These are phyloP conservation scores for Phoeniculus purpureus DNA, from an alignment of 2,797 vertebrate species.

Conservation along the genomic window DNA sequence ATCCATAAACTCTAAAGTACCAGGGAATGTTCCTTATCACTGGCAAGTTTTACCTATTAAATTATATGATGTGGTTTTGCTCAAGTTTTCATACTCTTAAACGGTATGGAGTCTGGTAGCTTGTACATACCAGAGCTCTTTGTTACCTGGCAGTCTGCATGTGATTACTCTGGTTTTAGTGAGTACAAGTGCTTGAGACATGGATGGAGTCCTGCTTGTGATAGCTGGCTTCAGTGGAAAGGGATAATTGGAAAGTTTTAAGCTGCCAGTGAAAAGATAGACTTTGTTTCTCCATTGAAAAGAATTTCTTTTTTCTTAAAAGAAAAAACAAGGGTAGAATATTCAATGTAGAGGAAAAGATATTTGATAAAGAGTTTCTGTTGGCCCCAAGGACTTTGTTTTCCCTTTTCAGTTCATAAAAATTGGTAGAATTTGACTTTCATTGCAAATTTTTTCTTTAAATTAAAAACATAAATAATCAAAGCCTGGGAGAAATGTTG, in stretches of 20 bases:
- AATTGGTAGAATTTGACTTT: neutral
- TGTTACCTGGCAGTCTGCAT: neutral
- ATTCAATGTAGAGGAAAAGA: neutral
- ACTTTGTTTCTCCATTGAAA: neutral
- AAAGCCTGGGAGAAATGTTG: neutral
- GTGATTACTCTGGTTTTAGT: neutral
- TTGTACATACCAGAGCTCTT: neutral
- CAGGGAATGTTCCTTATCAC: neutral
- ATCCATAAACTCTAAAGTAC: neutral
- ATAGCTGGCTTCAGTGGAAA: neutral
- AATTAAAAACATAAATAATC: neutral
- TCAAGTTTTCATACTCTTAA: neutral
- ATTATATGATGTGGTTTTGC: accelerated
- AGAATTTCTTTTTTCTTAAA: neutral
- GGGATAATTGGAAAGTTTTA: neutral
- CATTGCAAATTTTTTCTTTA: neutral
- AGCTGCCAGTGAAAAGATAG: neutral
- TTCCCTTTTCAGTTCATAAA: neutral
- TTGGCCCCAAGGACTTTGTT: neutral
- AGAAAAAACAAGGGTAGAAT: neutral
- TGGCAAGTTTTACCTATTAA: neutral
- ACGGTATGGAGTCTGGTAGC: neutral
- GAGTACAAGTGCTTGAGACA: neutral
- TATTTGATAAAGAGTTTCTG: neutral
- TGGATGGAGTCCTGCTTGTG: neutral